Percentiles rank a stretch among this genome's conserved stretches.
These are phyloP conservation scores for Zaprionus taronus DNA, from an alignment of 1,140 invertebrate species.

Conservation along the genomic window DNA sequence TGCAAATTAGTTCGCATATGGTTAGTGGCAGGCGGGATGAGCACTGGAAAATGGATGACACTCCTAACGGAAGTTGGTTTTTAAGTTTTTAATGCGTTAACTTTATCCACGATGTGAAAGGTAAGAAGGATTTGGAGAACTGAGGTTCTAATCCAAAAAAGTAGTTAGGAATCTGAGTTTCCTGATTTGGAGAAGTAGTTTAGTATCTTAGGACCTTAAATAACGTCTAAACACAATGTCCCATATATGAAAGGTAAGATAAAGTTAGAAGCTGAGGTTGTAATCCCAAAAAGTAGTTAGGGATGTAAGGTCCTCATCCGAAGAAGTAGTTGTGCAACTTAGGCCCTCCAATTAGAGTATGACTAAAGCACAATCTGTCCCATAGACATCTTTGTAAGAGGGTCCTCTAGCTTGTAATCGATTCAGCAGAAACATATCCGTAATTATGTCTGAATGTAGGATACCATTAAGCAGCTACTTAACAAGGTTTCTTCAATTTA, in stretches of 20 bases:
- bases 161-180: too few relatives aligned
- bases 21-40: slow-evolving; percentile 16
- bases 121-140: neutral
- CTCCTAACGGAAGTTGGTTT: neutral
- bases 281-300: neutral
- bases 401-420: neutral
- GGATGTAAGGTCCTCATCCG: too few relatives aligned
- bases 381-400: neutral
- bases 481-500: neutral
- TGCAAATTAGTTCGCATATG: slow-evolving; percentile 73
- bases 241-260: neutral
- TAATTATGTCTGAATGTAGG: slow-evolving; percentile 22
- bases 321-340: neutral
- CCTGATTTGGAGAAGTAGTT: neutral
- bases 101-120: neutral
- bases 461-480: neutral
- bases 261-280: neutral
- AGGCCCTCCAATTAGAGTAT: neutral
- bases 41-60: slow-evolving; percentile 21
- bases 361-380: neutral
- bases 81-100: neutral
- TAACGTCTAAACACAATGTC: neutral
- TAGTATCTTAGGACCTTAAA: neutral
- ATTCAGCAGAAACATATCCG: neutral
- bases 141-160: neutral